A percentile compares a stretch with the other conserved stretches of the same genome.
These are phyloP conservation scores for Meloidogyne floridensis DNA, from an alignment of 1,140 invertebrate species.

Conservation along the genomic window DNA sequence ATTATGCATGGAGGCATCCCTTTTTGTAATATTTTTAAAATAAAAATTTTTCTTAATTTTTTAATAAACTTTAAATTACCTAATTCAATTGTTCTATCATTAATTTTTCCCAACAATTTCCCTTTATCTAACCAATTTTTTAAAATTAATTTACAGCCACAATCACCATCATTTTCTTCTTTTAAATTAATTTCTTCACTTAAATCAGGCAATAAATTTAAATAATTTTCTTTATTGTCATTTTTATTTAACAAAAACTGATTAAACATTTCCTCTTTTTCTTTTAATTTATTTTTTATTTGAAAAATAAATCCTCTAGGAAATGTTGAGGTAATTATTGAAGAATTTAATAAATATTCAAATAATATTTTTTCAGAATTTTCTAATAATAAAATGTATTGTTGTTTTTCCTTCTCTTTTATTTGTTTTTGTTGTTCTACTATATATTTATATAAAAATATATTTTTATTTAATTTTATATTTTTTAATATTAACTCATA, in stretches of 20 bases:
- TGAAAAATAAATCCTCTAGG: neutral
- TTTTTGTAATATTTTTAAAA: too few relatives aligned
- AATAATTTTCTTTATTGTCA: neutral
- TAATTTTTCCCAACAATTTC: neutral
- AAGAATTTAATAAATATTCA: slow-evolving; percentile 1
- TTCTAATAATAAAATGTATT: slow-evolving; percentile 8
- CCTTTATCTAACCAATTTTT: neutral
- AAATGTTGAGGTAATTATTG: neutral
- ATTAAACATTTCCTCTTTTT: neutral
- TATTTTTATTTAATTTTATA: neutral
- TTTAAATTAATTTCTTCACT: neutral
- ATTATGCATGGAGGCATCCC: too few relatives aligned
- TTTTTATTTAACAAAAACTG: neutral
- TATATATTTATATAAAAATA: neutral
- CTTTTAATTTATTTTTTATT: slow-evolving; percentile 11
- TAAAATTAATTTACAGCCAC: neutral
- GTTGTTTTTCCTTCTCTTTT: neutral
- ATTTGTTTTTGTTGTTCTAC: neutral
- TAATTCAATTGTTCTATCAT: neutral
- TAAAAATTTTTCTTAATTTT: too few relatives aligned
- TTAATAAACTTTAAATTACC: neutral
- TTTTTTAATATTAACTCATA: too few relatives aligned
- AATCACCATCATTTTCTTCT: neutral
- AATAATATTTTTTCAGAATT: slow-evolving; percentile 1
- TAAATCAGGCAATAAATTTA: slow-evolving; percentile 21